These are phyloP conservation scores for Deladenus siricidicola DNA, from an alignment of 2,888 invertebrate genomes.

Conservation along the genomic window DNA sequence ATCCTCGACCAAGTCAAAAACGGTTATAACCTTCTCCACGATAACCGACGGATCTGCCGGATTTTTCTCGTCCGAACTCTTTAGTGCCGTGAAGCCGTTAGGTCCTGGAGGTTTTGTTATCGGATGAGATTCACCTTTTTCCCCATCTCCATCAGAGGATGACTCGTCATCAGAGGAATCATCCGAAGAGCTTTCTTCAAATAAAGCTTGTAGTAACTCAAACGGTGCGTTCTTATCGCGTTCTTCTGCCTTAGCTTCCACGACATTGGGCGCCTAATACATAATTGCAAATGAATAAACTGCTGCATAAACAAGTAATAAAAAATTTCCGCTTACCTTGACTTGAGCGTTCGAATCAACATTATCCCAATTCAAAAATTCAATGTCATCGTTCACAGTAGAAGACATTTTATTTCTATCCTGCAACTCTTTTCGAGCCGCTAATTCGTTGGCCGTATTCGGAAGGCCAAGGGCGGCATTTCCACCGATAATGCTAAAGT, in stretches of 20 bases:
- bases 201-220: slow-evolving; percentile 14
- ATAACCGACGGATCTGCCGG: not conserved
- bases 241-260: slow-evolving; percentile 2
- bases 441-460: slow-evolving; percentile 1
- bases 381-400: not conserved
- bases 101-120: not conserved
- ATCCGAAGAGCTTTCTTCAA: slow-evolving; percentile 6
- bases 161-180: not conserved
- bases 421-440: not conserved
- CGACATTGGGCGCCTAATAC: not conserved
- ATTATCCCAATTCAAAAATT: not conserved
- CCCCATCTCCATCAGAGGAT: slow-evolving; percentile 3
- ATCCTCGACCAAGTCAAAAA: slow-evolving; percentile 31
- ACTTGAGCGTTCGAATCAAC: not conserved
- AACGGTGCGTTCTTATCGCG: slow-evolving; percentile 8
- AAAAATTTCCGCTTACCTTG: not conserved
- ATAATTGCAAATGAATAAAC: not conserved
- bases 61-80: not conserved
- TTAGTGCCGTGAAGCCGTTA: not conserved
- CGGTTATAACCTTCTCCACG: slow-evolving; percentile 22
- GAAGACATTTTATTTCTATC: not conserved
- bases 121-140: slow-evolving; percentile 3
- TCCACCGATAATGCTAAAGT: not conserved
- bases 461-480: slow-evolving; percentile 6
- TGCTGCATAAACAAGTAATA: too few relatives aligned